These are phyloP conservation scores for Acanthococcus lagerstroemiae DNA, from an alignment of 2,888 invertebrate species.

Conservation along the genomic window DNA sequence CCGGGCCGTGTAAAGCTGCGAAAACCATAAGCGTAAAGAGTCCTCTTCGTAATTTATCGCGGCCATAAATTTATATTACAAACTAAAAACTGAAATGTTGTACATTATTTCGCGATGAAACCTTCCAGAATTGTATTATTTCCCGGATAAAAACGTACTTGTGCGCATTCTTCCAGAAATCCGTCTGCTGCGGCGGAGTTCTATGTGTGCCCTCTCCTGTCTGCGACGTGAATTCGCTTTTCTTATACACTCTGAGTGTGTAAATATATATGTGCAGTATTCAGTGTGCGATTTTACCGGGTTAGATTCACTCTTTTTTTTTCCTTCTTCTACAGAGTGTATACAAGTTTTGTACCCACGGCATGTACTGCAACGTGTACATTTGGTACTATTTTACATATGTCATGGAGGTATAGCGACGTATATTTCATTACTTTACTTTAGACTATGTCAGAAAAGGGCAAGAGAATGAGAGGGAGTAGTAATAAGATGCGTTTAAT, in stretches of 20 bases:
- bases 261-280: not conserved
- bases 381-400: too few species aligned
- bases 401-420: too few species aligned
- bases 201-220: not conserved
- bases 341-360: too few species aligned
- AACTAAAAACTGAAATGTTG: conserved; percentile 25
- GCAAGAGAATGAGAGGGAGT: too few species aligned
- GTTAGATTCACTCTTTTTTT: too few species aligned
- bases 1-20: too few species aligned
- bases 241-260: not conserved
- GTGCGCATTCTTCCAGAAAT: conserved; percentile 16
- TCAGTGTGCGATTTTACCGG: not conserved
- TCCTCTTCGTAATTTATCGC: conserved; percentile 21
- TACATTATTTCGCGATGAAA: conserved; percentile 25
- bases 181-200: too few species aligned
- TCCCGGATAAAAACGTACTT: conserved; percentile 21
- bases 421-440: too few species aligned
- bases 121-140: conserved; percentile 24
- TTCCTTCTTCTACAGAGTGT: too few species aligned
- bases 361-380: too few species aligned
- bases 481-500: too few species aligned
- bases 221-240: not conserved
- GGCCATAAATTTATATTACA: conserved; percentile 23
- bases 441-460: too few species aligned
- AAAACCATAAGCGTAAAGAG: conserved; percentile 21